Conservation (phyloP, 2,888 invertebrate species). For the Gandaritis pyraliata region DNA sequence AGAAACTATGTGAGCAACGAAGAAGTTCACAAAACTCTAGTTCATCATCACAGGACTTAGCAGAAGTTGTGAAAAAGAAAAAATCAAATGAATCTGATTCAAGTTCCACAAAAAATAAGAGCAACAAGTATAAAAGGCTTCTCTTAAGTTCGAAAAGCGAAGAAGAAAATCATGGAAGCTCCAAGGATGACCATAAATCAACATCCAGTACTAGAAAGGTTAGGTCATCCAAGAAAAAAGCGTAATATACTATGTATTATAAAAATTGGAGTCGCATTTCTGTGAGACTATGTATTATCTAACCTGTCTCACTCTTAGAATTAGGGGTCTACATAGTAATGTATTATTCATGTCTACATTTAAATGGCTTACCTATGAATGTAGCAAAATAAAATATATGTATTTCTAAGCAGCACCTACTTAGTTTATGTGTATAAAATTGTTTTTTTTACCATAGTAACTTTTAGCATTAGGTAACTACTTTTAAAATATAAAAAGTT, state of each 20-base stretch:
- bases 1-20: slow-evolving; percentile 13
- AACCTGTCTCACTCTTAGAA: not conserved
- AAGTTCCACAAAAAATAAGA: slow-evolving; percentile 17
- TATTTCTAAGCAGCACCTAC: not conserved
- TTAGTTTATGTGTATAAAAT: not conserved
- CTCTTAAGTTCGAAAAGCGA: slow-evolving; percentile 35
- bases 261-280: slow-evolving; percentile 8
- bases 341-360: too few relatives aligned
- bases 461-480: not conserved
- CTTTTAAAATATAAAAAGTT: slow-evolving; percentile 14
- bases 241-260: slow-evolving; percentile 15
- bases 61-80: slow-evolving; percentile 37
- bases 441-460: not conserved
- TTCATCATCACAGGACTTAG: slow-evolving; percentile 50
- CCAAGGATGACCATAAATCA: slow-evolving; percentile 48
- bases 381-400: not conserved
- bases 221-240: slow-evolving; percentile 50
- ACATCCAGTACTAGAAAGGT: slow-evolving; percentile 69
- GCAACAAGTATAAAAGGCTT: slow-evolving; percentile 23
- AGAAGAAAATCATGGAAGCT: slow-evolving; percentile 32
- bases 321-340: not conserved
- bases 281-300: not conserved
- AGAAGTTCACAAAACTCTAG: slow-evolving; percentile 18
- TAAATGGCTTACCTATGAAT: not conserved
- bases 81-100: slow-evolving; percentile 21